Evolutionary conservation across 2,797 vertebrate species (phyloP), one percentile per base, ranked within the genome.

Genomic region (Protonibea diacanthus): DNA sequence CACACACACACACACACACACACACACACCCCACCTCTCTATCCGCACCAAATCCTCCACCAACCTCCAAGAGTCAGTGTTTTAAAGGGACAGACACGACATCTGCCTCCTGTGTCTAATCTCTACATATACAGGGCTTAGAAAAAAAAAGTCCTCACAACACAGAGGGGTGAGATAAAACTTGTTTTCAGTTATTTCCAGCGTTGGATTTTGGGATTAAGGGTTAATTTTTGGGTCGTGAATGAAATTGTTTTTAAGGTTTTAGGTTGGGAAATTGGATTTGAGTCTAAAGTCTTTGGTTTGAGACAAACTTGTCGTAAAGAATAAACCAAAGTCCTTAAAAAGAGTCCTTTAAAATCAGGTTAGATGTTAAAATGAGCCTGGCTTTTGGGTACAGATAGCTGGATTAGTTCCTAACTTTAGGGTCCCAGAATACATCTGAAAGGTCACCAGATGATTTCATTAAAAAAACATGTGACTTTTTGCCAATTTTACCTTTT

Each of bases 1-100:
- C 33, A 33, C 33, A 33, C 33, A 33, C 33, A 33, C 29, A 33
- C 33, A 33, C 33, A 38, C 8, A 38, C 33, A 38, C 33, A 38
- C 33, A 9, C 33, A 38, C 8, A 38, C 33, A 38, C 33, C 1
- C 33, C 33, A 38, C 33, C 33, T 38, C 33, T 38, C 80, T 51
- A 33, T 74, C 85, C 83, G 89, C 92, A 87, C 81, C 88, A 86
- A 84, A 91, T 78, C 88, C 86, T 69, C 82, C 38, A 9, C 73
- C 89, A 78, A 71, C 82, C 86, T 89, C 80, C 84, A 77, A 74
- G 81, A 88, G 84, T 55, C 79, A 47, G 53, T 61, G 83, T 61
- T 93, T 93, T 94, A 94, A 94, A 94, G 93, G 86, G 92, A 92
- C 92, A 93, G 81, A 42, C 66, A 74, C 86, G 57, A 61, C 83